Conservation (phyloP, 2,797 vertebrate species). For the Betta splendens region DNA sequence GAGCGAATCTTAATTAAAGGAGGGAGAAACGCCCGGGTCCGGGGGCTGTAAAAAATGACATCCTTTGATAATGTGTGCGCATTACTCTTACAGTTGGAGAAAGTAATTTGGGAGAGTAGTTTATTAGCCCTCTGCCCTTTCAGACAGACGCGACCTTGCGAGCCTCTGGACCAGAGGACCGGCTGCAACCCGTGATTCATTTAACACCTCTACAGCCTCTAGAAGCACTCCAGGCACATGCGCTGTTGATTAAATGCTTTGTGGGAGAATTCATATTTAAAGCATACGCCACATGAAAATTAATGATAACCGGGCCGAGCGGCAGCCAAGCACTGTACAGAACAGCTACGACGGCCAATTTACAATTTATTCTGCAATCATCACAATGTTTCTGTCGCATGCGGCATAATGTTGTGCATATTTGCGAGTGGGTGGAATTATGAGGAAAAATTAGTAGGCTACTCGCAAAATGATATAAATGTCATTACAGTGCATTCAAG, state of each 20-base stretch:
- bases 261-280: slow-evolving; percentile 78
- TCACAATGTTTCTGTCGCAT: slow-evolving; percentile 67
- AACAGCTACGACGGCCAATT: slow-evolving; percentile 59
- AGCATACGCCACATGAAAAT: slow-evolving; percentile 75
- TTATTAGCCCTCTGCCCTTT: slow-evolving; percentile 76
- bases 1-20: slow-evolving; percentile 60
- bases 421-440: slow-evolving; percentile 72
- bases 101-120: slow-evolving; percentile 71
- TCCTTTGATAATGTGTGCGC: slow-evolving; percentile 60
- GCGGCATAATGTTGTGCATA: slow-evolving; percentile 68
- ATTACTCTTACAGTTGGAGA: slow-evolving; percentile 64
- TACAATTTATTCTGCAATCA: slow-evolving; percentile 75
- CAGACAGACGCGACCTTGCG: slow-evolving; percentile 75
- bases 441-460: slow-evolving; percentile 68
- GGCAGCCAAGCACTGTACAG: slow-evolving; percentile 60
- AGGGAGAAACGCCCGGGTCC: slow-evolving; percentile 45
- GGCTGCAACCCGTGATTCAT: slow-evolving; percentile 79
- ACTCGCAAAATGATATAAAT: slow-evolving; percentile 77
- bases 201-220: slow-evolving; percentile 75
- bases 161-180: slow-evolving; percentile 64
- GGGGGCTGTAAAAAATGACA: slow-evolving; percentile 59
- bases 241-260: slow-evolving; percentile 76
- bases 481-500: slow-evolving; percentile 80
- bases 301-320: slow-evolving; percentile 72
- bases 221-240: slow-evolving; percentile 59